These are phyloP conservation scores for Thaleichthys pacificus DNA, from an alignment of 2,797 vertebrate genomes.

Conservation along the genomic window DNA sequence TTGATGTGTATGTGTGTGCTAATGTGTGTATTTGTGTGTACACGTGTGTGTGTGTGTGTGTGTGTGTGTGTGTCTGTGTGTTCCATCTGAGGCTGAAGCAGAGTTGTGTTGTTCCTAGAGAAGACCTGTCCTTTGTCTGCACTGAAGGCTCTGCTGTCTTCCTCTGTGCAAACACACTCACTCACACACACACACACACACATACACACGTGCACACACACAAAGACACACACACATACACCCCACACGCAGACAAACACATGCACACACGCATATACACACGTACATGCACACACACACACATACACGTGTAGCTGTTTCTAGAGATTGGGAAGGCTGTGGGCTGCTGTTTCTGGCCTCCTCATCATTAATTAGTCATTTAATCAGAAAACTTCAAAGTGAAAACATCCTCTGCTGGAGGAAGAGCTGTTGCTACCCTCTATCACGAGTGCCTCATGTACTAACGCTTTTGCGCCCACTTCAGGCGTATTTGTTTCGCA, in stretches of 20 bases:
- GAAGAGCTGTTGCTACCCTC: neutral
- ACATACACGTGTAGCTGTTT: constrained; percentile 24
- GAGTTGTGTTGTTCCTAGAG: constrained; percentile 42
- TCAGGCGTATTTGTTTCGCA: no score
- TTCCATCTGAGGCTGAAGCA: constrained; percentile 5
- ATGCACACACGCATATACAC: neutral
- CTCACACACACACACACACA: neutral
- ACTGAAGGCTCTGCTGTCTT: constrained; percentile 14
- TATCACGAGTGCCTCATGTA: no score
- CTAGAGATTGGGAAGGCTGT: constrained; percentile 46
- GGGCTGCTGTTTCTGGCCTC: constrained; percentile 33
- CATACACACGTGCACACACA: neutral
- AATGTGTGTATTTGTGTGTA: neutral
- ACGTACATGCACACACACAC: neutral
- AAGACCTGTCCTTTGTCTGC: constrained; percentile 45
- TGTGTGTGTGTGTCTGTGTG: neutral
- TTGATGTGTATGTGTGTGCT: neutral
- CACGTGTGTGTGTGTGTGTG: neutral
- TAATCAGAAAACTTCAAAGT: constrained; percentile 64
- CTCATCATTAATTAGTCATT: constrained; percentile 59
- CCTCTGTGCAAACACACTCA: neutral
- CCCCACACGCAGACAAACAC: neutral
- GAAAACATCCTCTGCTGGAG: constrained; percentile 52
- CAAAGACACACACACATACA: neutral
- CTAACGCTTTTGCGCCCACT: no score